Base-by-base conservation (phyloP, 2,888 invertebrate genomes). In the Thecocarcelia acutangulata region DNA sequence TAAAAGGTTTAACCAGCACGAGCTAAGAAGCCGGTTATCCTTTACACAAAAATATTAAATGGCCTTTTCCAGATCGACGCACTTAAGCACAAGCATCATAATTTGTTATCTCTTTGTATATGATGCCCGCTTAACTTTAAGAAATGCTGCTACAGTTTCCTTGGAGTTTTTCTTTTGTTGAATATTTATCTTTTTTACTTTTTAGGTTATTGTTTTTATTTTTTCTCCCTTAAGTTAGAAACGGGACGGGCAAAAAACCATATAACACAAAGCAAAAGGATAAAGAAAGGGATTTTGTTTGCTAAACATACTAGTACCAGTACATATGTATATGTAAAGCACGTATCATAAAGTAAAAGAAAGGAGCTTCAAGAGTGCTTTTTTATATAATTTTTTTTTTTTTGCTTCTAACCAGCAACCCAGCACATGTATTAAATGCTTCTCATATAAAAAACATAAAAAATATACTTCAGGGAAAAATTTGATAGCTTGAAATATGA, bases 321-420 rank as follows among this genome's bases (percentile, higher is more conserved):
- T 9, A 33, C 33, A 59, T 42, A 5, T 19, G 9, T 12, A 11
- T 17, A 68, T 79, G 73, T 64, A 61, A 73, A 79, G 68, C 79
- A 79, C 79, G 79, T 79, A 46, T 28, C 50, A 68, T 9, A 61
- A 15, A 54, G 54, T 19, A 21, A 12, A 15, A 54, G 15, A 54
- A 6, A n/a, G 37, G 8, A 19, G 50, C 37, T 59, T 13, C 6
- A 54, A 28, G 28, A 42, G 52, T n/a, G 12, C 15, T n/a, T n/a
- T n/a, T n/a, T n/a, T n/a, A n/a, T n/a, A n/a, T n/a, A 40, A 3
- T 9, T 9, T 3, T 6, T 33, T 33, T 9, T 33, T 3, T 2
- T 24, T 66, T 40, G n/a, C 9, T 33, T 48, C 24, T 21, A 50
- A 19, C 15, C n/a, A 68, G 12, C 37, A 52, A 19, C 50, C n/a